Percentiles rank a stretch among this genome's conserved stretches.
Conservation (phyloP, 2,888 invertebrate species). For the Drosophila diplacantha region DNA sequence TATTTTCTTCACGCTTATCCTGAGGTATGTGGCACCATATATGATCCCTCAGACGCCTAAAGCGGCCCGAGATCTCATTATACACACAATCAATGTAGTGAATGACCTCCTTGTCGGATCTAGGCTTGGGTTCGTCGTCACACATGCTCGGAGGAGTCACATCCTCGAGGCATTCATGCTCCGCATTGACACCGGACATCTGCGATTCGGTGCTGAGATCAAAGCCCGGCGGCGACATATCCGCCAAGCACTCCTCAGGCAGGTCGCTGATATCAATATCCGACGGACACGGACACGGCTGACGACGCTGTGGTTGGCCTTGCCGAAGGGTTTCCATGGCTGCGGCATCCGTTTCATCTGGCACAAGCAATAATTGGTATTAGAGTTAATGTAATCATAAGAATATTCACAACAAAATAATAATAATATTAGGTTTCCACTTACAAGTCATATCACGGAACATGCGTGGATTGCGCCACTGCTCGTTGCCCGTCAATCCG, state of each 20-base stretch:
- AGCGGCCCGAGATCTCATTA: slow-evolving; percentile 33
- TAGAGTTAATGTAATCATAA: neutral
- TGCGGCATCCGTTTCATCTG: slow-evolving; percentile 42
- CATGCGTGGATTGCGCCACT: slow-evolving; percentile 50
- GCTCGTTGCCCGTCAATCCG: slow-evolving; percentile 43
- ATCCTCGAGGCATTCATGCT: slow-evolving; percentile 16
- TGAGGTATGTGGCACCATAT: neutral
- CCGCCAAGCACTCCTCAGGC: slow-evolving; percentile 40
- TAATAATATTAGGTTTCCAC: slow-evolving; percentile 10
- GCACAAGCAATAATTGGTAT: neutral
- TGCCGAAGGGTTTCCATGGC: slow-evolving; percentile 15
- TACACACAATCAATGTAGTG: slow-evolving; percentile 33
- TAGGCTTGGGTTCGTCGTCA: neutral
- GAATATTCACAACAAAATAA: too few relatives aligned
- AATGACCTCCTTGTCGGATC: neutral
- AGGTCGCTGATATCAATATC: slow-evolving; percentile 37
- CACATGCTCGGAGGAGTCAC: slow-evolving; percentile 7
- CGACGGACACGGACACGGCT: neutral
- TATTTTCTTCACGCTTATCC: neutral
- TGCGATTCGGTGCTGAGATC: slow-evolving; percentile 10
- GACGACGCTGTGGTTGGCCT: slow-evolving; percentile 21
- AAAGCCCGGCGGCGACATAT: slow-evolving; percentile 41
- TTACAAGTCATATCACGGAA: slow-evolving; percentile 48
- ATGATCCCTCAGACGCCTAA: slow-evolving; percentile 23
- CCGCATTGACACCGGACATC: neutral